A percentile compares a stretch with the other conserved stretches of the same genome.
Evolutionary conservation across 2,113 vertebrate species (phyloP).

Genomic region (Hirundichthys speculiger): DNA sequence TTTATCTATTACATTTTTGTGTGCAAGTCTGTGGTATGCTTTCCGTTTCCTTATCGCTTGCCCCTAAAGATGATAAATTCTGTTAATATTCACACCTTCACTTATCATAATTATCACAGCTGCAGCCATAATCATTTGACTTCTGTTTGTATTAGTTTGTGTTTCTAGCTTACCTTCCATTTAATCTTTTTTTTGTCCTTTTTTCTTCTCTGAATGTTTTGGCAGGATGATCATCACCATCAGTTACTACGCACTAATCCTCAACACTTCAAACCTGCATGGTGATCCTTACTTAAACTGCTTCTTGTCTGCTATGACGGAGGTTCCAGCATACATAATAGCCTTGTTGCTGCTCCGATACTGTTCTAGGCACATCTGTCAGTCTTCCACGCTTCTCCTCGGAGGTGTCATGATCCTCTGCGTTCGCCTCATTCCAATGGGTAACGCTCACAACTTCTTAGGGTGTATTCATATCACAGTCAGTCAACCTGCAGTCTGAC

Average conservation of each 20-base stretch:
- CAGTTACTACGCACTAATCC: conserved; percentile 87
- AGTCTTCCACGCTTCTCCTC: conserved; percentile 84
- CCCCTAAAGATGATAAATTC: neutral
- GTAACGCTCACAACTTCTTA: conserved; percentile 67
- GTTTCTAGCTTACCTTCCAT: neutral
- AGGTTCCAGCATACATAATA: conserved; percentile 87
- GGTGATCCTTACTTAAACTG: conserved; percentile 87
- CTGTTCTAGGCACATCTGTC: conserved; percentile 83
- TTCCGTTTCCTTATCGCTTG: neutral
- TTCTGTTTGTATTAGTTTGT: neutral
- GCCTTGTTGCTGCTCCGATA: conserved; percentile 83
- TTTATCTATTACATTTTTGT: conserved; percentile 47
- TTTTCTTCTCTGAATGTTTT: neutral
- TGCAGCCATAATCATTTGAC: neutral
- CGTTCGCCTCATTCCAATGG: conserved; percentile 84
- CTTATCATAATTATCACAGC: no score
- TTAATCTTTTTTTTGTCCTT: neutral
- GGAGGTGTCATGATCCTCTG: conserved; percentile 88
- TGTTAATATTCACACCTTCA: neutral
- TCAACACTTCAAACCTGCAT: conserved; percentile 90
- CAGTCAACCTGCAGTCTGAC: no score
- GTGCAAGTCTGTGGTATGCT: conserved; percentile 67
- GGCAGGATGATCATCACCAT: conserved; percentile 87
- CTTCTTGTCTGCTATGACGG: conserved; percentile 84
- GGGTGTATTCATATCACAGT: no score